Base-by-base conservation (phyloP, 2,113 vertebrate species). In the Pitta sordida region DNA sequence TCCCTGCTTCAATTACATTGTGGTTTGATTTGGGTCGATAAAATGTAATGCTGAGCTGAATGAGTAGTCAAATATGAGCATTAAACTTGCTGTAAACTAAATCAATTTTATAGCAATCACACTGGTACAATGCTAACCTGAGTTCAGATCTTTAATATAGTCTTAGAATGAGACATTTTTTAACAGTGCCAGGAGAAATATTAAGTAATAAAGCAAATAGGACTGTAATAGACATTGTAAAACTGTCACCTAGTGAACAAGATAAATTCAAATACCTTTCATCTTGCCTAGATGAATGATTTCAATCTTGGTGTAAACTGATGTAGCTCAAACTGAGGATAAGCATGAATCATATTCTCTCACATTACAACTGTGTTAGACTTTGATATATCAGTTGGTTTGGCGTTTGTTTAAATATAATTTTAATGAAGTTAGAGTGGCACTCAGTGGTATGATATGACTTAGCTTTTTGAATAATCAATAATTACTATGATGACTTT, bases 121-220 rank as follows among this genome's bases (percentile, higher is more conserved):
- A 7, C 55, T 43, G 58, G 30, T 55, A 56, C 78, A 68, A 18
- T 82, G 73, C 65, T 75, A 68, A 64, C 0, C 1, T 67, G 43
- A 70, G 80, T 74, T 86, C 81, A 88, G 55, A 81, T 77, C 68
- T 94, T 95, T 77, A 65, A 77, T 80, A 36, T 4, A 18, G 29
- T 34, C 64, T 67, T 49, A 62, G 64, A 74, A 48, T 12, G 37
- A 86, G 53, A 44, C 14, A 6, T 37, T 82, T 92, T 74, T 81
- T 55, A 93, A 70, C 39, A 53, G 41, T 58, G 83, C 24, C 34
- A 67, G 65, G 69, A 92, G 86, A 93, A 88, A 59, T 79, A 76
- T 10, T 44, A 88, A 88, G 59, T 63, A 95, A 91, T 78, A 88
- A 86, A 94, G 59, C 59, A 95, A 93, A 91, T 19, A 63, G 29